Conservation (phyloP, 1,140 invertebrate species). For the Philaenus spumarius region DNA sequence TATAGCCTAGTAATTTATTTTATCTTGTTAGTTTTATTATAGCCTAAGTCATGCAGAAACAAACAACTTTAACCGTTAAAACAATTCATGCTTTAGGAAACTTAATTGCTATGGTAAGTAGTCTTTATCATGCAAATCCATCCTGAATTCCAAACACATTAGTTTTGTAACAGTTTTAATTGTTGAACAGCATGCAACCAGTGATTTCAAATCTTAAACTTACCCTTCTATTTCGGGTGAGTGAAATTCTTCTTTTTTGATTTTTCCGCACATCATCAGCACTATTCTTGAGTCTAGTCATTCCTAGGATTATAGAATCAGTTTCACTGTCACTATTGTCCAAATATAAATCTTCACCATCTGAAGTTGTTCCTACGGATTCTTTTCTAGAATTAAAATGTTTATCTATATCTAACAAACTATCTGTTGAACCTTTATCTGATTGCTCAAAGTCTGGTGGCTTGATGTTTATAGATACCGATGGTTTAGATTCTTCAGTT, state of each 20-base stretch:
- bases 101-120: no score
- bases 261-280: constrained; percentile 8
- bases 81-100: no score
- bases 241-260: constrained; percentile 18
- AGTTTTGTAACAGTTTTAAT: no score
- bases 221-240: constrained; percentile 24
- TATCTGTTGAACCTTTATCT: constrained; percentile 27
- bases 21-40: no score
- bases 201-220: constrained; percentile 1
- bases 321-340: constrained; percentile 17
- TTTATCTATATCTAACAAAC: constrained; percentile 27
- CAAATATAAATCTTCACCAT: constrained; percentile 14
- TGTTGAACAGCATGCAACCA: no score
- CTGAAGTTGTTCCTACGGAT: constrained; percentile 22
- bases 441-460: neutral
- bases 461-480: neutral
- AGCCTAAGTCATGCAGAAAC: no score
- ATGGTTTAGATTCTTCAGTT: no score
- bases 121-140: no score
- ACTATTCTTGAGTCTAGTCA: neutral
- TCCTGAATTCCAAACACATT: no score
- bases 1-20: no score
- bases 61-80: no score
- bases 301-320: constrained; percentile 12
- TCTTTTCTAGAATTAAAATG: constrained; percentile 17